These are phyloP conservation scores for Myotis myotis DNA, from an alignment of 2,797 vertebrate species.

Conservation along the genomic window DNA sequence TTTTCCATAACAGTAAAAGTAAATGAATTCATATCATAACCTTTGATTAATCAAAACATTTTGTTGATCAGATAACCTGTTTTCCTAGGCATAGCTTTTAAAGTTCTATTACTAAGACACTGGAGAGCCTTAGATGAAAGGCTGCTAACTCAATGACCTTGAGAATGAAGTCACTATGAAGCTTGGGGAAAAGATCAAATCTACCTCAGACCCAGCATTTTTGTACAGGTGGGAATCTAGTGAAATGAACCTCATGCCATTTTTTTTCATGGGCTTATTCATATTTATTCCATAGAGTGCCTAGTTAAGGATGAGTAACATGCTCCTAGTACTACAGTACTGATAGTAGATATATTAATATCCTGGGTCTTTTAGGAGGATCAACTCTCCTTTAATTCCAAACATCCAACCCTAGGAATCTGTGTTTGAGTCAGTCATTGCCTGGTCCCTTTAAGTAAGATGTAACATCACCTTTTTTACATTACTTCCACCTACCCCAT, in stretches of 20 bases:
- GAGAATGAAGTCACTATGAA: neutral
- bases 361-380: neutral
- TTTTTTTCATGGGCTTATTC: slow-evolving; percentile 19
- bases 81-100: neutral
- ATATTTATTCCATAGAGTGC: neutral
- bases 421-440: neutral
- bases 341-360: neutral
- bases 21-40: neutral
- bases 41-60: neutral
- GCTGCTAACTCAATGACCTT: neutral
- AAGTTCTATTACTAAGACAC: slow-evolving; percentile 4
- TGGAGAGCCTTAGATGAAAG: neutral
- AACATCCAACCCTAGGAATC: neutral
- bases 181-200: neutral
- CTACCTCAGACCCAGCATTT: neutral
- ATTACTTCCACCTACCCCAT: neutral
- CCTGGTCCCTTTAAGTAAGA: neutral
- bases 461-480: neutral
- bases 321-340: neutral
- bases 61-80: neutral
- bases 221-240: neutral
- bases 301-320: neutral
- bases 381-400: neutral
- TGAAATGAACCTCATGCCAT: neutral
- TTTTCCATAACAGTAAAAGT: slow-evolving; percentile 3